A percentile compares a stretch with the other conserved stretches of the same genome.
These are phyloP conservation scores for Thumatha senex DNA, from an alignment of 2,888 invertebrate species.

Conservation along the genomic window DNA sequence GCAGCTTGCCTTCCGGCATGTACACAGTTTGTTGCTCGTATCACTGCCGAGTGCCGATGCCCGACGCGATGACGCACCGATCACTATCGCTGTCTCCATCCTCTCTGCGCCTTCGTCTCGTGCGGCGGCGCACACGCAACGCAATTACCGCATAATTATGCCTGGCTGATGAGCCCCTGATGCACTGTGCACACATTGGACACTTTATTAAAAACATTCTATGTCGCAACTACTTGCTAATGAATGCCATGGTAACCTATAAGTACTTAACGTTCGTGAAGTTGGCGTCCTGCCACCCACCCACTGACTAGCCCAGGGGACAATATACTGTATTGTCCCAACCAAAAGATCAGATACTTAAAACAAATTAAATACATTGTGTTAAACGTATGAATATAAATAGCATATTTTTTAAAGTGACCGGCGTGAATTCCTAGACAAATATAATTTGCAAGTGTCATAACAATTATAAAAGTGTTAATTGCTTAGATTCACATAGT, in stretches of 20 bases:
- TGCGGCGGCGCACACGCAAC: slow-evolving; percentile 10
- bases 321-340: too few relatives aligned
- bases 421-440: background rate
- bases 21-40: slow-evolving; percentile 3
- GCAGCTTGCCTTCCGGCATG: too few relatives aligned
- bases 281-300: too few relatives aligned
- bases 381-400: too few relatives aligned
- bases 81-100: slow-evolving; percentile 9
- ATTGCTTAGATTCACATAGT: background rate
- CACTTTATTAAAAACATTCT: background rate
- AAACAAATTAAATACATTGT: too few relatives aligned
- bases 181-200: slow-evolving; percentile 4
- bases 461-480: background rate
- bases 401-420: too few relatives aligned
- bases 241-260: too few relatives aligned
- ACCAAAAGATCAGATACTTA: too few relatives aligned
- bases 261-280: too few relatives aligned
- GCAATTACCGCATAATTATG: slow-evolving; percentile 26
- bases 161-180: slow-evolving; percentile 8
- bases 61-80: slow-evolving; percentile 17
- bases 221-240: background rate
- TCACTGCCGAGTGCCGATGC: too few relatives aligned
- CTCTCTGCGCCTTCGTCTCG: background rate
- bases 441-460: background rate
- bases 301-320: too few relatives aligned